Conservation (phyloP, 2,113 vertebrate species). For the Gopherus evgoodei region DNA sequence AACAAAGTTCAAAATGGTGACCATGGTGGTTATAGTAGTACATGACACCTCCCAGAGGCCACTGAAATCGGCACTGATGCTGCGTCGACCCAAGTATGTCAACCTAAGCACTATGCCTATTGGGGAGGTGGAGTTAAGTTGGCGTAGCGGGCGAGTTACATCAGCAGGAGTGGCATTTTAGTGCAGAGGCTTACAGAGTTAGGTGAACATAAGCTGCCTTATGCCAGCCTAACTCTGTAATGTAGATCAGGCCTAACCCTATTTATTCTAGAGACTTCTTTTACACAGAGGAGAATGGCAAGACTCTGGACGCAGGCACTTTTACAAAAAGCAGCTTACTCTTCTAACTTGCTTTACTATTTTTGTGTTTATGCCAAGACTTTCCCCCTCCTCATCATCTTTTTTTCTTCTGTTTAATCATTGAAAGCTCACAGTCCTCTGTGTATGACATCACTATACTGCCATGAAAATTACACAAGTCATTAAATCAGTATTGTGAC, state of each 20-base stretch:
- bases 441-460: background rate
- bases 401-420: background rate
- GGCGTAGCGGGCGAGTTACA: background rate
- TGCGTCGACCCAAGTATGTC: too few species aligned
- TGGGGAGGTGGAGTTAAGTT: too few species aligned
- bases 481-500: background rate
- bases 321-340: background rate
- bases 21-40: too few species aligned
- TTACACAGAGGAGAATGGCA: background rate
- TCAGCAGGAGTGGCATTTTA: too few species aligned
- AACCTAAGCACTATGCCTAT: too few species aligned
- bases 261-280: background rate
- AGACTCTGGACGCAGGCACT: background rate
- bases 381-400: background rate
- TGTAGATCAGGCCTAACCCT: too few species aligned
- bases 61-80: too few species aligned
- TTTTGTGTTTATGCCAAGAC: background rate
- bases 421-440: background rate
- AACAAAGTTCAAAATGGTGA: too few species aligned
- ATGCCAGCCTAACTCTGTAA: too few species aligned
- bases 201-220: too few species aligned
- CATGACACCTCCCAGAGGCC: too few species aligned
- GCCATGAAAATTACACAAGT: background rate
- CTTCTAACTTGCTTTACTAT: background rate
- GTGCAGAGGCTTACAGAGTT: too few species aligned